Evolutionary conservation across 2,797 vertebrate species (phyloP), one percentile per base, ranked within the genome.

Genomic region (Mionectes olivaceus): DNA sequence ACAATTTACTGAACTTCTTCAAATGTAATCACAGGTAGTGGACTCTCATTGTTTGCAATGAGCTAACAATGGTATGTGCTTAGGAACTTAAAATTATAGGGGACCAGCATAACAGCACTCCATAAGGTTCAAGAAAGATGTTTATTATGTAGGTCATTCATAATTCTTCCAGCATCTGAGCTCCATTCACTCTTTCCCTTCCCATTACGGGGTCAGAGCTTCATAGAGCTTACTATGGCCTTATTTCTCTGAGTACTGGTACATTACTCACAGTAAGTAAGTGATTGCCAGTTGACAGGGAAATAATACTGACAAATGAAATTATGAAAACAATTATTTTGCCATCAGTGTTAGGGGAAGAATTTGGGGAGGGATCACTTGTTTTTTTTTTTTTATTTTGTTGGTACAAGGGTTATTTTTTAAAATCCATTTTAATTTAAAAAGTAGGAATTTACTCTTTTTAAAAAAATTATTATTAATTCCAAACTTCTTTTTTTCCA

Each of bases 291-390:
- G 49, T 44, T 94, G 83, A 88, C 25, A 70, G 65, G 77, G 74
- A 82, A 91, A 75, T 79, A 87, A 75, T 71, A 39, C 28, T 88
- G 95, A 59, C 61, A 86, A 81, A 65, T 91, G 33, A 88, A 96
- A 94, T 97, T 84, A 84, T 60, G 78, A 94, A 97, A 97, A 97
- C 83, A 96, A 67, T 84, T 88, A 95, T 96, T 96, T 84, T 41
- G 59, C 19, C 27, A 70, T 96, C 94, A 77, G 25, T 65, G 43
- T 78, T 76, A 69, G 68, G 69, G 65, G 44, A 87, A 78, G 71
- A 90, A 94, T 44, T 83, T 92, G 55, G 7, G 7, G 16, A 2
- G 27, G 44, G 82, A 91, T 59, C n/a, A 78, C 24, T 59, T 81
- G 0, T 41, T 41, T 39, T 4, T 8, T 43, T 1, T 10, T 70